Evolutionary conservation across 2,797 vertebrate species (phyloP).

Genomic region (Heliangelus exortis): DNA sequence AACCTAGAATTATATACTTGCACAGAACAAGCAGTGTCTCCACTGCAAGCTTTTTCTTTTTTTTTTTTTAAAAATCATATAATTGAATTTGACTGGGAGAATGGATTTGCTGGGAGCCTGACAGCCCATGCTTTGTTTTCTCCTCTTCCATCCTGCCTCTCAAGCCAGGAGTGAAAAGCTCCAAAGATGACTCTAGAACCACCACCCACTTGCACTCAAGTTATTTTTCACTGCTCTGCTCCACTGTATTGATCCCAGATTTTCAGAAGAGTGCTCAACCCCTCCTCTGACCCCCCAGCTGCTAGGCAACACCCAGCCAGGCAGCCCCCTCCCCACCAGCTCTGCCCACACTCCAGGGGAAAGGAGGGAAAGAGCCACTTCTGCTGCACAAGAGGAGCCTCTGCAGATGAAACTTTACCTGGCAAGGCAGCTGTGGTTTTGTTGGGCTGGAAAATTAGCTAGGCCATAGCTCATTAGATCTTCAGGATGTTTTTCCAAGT

Average conservation of each 20-base stretch:
- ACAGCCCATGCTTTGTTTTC: slow-evolving; percentile 1
- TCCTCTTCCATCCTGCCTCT: neutral
- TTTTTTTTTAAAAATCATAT: no score
- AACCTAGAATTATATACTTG: neutral
- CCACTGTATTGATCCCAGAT: neutral
- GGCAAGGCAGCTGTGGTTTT: neutral
- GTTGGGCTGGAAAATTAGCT: neutral
- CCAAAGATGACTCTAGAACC: neutral
- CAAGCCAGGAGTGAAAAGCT: neutral
- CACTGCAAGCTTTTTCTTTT: slow-evolving; percentile 36
- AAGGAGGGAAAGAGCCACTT: neutral
- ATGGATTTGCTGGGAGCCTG: neutral
- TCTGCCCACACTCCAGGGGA: neutral
- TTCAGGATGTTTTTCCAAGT: neutral
- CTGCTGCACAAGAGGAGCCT: neutral
- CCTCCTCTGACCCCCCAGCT: neutral
- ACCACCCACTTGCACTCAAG: neutral
- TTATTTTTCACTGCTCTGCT: neutral
- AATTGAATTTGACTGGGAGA: neutral
- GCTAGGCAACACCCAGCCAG: slow-evolving; percentile 31
- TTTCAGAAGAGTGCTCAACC: neutral
- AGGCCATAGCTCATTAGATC: neutral
- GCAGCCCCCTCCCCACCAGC: neutral
- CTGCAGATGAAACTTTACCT: neutral
- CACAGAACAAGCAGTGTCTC: slow-evolving; percentile 12